Conservation (phyloP, 1,140 invertebrate species). For the Lamellibrachia luymesi region DNA sequence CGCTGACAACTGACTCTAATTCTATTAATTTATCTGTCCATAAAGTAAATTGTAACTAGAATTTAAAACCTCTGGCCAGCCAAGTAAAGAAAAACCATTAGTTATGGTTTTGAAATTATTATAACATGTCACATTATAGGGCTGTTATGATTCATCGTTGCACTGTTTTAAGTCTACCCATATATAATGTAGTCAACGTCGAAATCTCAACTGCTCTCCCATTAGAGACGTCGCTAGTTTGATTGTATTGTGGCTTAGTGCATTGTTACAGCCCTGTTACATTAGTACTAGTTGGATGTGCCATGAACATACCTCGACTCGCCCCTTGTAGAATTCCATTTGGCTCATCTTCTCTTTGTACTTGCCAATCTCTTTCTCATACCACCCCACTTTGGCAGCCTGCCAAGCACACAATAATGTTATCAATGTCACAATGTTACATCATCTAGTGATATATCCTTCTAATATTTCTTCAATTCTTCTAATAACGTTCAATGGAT, state of each 20-base stretch:
- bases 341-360: conserved; percentile 13
- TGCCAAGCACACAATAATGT: not conserved
- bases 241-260: too few species aligned
- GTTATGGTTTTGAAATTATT: too few species aligned
- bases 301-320: conserved; percentile 12
- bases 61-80: too few species aligned
- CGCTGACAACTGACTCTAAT: too few species aligned
- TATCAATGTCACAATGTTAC: not conserved
- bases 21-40: too few species aligned
- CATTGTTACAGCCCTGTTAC: not conserved
- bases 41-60: not conserved
- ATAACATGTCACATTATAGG: too few species aligned
- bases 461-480: not conserved
- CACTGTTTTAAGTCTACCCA: too few species aligned
- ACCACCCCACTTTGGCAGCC: not conserved
- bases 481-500: not conserved
- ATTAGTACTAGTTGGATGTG: not conserved
- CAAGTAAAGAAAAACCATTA: too few species aligned
- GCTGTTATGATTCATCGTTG: too few species aligned
- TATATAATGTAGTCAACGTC: too few species aligned
- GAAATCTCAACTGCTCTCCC: too few species aligned
- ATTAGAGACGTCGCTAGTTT: too few species aligned
- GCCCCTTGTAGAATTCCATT: conserved; percentile 9
- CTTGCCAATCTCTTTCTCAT: conserved; percentile 7
- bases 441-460: not conserved